Percentiles rank a stretch among this genome's conserved stretches.
Evolutionary conservation across 2,888 invertebrate species (phyloP).

Genomic region (Lasius platythorax): DNA sequence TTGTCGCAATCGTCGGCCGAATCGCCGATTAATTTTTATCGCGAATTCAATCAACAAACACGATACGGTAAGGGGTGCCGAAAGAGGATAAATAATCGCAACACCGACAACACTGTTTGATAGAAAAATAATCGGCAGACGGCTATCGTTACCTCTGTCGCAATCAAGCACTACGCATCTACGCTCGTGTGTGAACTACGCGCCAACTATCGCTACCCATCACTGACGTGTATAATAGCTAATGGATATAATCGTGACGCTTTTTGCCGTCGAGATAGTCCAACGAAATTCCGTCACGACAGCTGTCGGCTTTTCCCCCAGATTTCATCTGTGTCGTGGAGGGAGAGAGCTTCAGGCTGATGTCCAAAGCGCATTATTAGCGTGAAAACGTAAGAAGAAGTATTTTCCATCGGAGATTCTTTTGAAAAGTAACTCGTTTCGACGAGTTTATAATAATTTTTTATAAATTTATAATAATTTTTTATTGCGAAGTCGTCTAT

Average conservation of each 20-base stretch:
- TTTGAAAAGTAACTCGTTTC: neutral
- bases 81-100: neutral
- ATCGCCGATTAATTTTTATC: neutral
- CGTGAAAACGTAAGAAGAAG: neutral
- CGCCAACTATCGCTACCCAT: slow-evolving; percentile 26
- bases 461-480: neutral
- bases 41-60: neutral
- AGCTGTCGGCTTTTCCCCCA: slow-evolving; percentile 31
- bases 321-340: neutral
- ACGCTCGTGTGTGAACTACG: neutral
- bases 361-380: neutral
- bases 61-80: neutral
- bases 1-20: neutral
- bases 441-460: neutral
- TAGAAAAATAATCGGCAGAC: neutral
- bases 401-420: neutral
- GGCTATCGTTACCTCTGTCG: neutral
- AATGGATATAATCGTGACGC: slow-evolving; percentile 45
- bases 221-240: slow-evolving; percentile 59
- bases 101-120: neutral
- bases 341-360: neutral
- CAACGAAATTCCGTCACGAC: slow-evolving; percentile 44
- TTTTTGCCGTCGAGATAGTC: slow-evolving; percentile 10
- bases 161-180: slow-evolving; percentile 2
- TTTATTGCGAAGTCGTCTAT: neutral